Evolutionary conservation across 2,888 invertebrate species (phyloP).

Genomic region (Bombylius major): DNA sequence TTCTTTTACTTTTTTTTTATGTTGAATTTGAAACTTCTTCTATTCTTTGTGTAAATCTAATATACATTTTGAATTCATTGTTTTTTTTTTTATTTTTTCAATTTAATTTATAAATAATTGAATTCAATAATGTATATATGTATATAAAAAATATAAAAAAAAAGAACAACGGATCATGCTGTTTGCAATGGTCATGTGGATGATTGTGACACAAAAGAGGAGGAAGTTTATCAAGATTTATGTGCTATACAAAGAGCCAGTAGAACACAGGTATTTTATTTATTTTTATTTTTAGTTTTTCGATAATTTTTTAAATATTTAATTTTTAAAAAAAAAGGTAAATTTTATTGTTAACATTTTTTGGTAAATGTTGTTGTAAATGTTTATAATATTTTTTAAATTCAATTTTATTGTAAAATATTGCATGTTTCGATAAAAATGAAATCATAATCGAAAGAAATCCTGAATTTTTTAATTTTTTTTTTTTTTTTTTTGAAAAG

Average conservation of each 20-base stretch:
- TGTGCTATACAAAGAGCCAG: conserved; percentile 56
- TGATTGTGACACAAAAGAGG: conserved; percentile 50
- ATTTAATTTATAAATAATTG: too few relatives aligned
- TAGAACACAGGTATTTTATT: conserved; percentile 38
- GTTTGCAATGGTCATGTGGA: conserved; percentile 36
- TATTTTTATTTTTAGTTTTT: background rate
- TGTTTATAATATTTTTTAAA: background rate
- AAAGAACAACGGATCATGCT: conserved; percentile 44
- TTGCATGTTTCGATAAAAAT: too few relatives aligned
- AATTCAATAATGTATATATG: too few relatives aligned
- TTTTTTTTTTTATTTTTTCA: too few relatives aligned
- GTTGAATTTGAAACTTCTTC: too few relatives aligned
- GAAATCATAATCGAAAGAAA: too few relatives aligned
- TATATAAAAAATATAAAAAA: background rate
- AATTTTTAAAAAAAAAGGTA: background rate
- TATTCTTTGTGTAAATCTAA: too few relatives aligned
- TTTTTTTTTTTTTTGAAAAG: too few relatives aligned
- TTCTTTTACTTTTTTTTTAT: too few relatives aligned
- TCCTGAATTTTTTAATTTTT: too few relatives aligned
- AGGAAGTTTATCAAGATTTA: conserved; percentile 91
- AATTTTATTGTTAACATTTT: too few relatives aligned
- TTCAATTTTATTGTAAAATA: background rate
- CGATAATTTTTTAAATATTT: background rate
- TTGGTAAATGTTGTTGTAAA: background rate
- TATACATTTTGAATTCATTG: too few relatives aligned